phyloP scores from a whole-genome alignment of 2,113 vertebrate species.

The Chaenogobius annularis region DNA sequence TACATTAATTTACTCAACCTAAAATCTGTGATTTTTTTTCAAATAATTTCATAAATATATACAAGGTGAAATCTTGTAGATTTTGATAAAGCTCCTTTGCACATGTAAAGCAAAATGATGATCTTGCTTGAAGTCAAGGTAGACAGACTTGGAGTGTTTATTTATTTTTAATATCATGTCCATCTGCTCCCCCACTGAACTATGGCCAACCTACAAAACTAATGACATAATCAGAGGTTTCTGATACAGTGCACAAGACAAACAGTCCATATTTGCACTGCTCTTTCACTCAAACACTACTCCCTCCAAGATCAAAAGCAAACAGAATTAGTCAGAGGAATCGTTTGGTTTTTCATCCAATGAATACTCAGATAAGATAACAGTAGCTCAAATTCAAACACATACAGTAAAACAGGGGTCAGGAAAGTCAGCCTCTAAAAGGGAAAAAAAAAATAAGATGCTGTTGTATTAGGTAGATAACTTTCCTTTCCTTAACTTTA shows the following conservation, averaged over 20 bases:
- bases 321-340: constrained; percentile 48
- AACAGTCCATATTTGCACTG: constrained; percentile 58
- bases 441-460: background rate
- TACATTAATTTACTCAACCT: constrained; percentile 37
- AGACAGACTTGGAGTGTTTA: constrained; percentile 55
- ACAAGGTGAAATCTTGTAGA: background rate
- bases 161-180: constrained; percentile 61
- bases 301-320: constrained; percentile 49
- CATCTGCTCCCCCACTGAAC: constrained; percentile 55
- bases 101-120: constrained; percentile 4
- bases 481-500: background rate
- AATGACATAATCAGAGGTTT: constrained; percentile 69
- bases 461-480: background rate
- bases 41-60: background rate
- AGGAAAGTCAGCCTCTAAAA: constrained; percentile 8
- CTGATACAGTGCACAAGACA: constrained; percentile 59
- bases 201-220: constrained; percentile 47
- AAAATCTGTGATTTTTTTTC: constrained; percentile 18
- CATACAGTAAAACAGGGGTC: constrained; percentile 1
- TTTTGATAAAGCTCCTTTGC: constrained; percentile 13
- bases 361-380: constrained; percentile 40
- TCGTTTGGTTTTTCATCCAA: constrained; percentile 52
- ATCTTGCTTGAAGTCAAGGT: constrained; percentile 21
- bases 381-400: constrained; percentile 23
- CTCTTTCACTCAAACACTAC: constrained; percentile 55